phyloP scores from a whole-genome alignment of 2,888 invertebrate species.

The Apamea crenata region DNA sequence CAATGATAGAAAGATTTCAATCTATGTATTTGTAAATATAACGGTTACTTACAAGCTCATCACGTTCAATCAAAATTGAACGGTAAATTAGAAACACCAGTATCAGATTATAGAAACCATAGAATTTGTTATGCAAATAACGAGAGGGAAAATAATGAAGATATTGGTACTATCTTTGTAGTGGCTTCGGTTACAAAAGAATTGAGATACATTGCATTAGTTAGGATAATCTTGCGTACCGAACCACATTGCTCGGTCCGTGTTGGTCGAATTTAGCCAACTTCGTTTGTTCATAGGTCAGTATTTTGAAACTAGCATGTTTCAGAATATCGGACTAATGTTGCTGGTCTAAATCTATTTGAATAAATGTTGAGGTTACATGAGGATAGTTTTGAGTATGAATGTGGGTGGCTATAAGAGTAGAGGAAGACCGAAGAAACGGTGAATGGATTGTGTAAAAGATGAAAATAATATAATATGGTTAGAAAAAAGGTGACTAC shows the following conservation, averaged over 20 bases:
- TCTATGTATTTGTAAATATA: constrained; percentile 46
- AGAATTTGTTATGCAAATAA: constrained; percentile 23
- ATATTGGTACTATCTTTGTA: neutral
- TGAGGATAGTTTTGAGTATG: neutral
- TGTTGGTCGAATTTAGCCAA: constrained; percentile 6
- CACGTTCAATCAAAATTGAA: constrained; percentile 10
- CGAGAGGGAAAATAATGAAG: neutral
- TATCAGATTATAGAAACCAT: neutral
- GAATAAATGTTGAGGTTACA: neutral
- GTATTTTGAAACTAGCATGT: constrained; percentile 7
- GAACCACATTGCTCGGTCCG: neutral
- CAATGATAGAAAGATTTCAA: constrained; percentile 7
- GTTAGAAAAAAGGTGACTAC: neutral
- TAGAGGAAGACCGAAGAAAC: neutral
- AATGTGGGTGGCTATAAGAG: neutral
- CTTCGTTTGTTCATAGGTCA: constrained; percentile 27
- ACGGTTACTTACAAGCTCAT: constrained; percentile 6
- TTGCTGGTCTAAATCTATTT: neutral
- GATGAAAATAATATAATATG: neutral
- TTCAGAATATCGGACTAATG: neutral
- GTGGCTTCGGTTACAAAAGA: constrained; percentile 14
- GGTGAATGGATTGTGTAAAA: neutral
- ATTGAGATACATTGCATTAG: constrained; percentile 11
- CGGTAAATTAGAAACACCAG: constrained; percentile 3
- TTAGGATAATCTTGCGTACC: neutral